Evolutionary conservation across 2,888 invertebrate species (phyloP).

Genomic region (Hesperia comma): DNA sequence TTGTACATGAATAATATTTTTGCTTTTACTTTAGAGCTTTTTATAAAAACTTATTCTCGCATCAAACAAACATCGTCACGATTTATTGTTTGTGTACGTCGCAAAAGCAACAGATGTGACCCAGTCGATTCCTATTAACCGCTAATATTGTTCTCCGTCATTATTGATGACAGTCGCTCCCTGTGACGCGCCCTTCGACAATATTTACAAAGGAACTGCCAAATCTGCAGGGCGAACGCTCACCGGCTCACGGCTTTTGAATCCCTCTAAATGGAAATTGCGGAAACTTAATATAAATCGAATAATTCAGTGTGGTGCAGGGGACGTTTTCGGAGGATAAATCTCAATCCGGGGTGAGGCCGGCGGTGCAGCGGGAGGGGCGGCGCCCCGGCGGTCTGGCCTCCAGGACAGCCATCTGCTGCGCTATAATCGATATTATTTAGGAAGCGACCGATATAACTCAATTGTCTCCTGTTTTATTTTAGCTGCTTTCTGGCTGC

Average conservation of each 20-base stretch:
- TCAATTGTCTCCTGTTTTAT: constrained; percentile 44
- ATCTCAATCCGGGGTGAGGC: constrained; percentile 79
- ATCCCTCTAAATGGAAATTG: constrained; percentile 78
- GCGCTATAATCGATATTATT: constrained; percentile 81
- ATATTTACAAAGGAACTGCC: constrained; percentile 70
- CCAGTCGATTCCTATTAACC: constrained; percentile 59
- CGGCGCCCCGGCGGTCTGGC: constrained; percentile 54
- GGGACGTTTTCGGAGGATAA: constrained; percentile 79
- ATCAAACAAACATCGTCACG: background rate
- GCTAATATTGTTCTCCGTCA: constrained; percentile 72
- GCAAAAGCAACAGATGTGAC: constrained; percentile 70
- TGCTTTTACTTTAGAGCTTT: too few relatives aligned
- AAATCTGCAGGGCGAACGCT: constrained; percentile 66
- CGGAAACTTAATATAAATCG: constrained; percentile 84
- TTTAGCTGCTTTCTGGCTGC: constrained; percentile 20
- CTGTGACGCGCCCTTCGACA: constrained; percentile 67
- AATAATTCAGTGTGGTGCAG: constrained; percentile 77
- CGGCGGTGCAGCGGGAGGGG: constrained; percentile 65
- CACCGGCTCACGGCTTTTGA: constrained; percentile 56
- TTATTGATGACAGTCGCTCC: constrained; percentile 68
- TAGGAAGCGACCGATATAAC: constrained; percentile 67
- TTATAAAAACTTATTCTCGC: too few relatives aligned
- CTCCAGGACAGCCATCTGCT: constrained; percentile 77
- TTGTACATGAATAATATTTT: background rate
- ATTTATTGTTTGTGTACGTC: constrained; percentile 10